Base-by-base conservation (phyloP, 2,113 vertebrate genomes). In the Saccopteryx bilineata region DNA sequence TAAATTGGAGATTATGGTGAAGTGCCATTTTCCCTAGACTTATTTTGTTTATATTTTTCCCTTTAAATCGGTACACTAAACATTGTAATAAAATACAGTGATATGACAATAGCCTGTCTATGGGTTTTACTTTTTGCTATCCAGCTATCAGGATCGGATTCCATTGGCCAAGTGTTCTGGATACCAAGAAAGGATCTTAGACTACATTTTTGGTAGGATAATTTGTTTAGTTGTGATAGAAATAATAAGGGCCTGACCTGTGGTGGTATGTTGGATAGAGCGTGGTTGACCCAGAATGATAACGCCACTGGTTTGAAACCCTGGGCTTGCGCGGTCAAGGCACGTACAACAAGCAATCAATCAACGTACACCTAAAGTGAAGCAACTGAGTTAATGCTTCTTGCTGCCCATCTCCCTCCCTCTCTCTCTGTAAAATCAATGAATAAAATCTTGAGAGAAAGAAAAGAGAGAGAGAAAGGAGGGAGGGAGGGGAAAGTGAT, bases 61-160 rank as follows among this genome's bases (percentile, higher is more conserved):
- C 19, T 87, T 92, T 71, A 61, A 93, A 26, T 96, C 65, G 85
- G 50, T 63, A 71, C n/a, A 87, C n/a, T 81, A 56, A 61, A 85
- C 14, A n/a, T 80, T 92, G 24, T 81, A 93, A 85, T 91, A 94
- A 94, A 96, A 72, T 93, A 50, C 11, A 31, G 56, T 60, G 13
- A 52, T 60, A 17, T 52, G 69, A 87, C 23, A 66, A 9, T 74
- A 74, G 26, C 69, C 18, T 66, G 9, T 92, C 50, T 82, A 7
- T 94, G n/a, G 19, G 31, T 91, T 93, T 86, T 94, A 60, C 91
- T 80, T 96, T 65, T 86, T 80, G 26, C 54, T 89, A 31, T 14
- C 19, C 11, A 50, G 21, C 78, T 96, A 5, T 88, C 17, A 56
- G 75, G 61, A 72, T 82, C 17, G 2, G 75, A 75, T 79, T 82